Conservation (phyloP, 2,113 vertebrate species). For the Peromyscus polionotus region DNA sequence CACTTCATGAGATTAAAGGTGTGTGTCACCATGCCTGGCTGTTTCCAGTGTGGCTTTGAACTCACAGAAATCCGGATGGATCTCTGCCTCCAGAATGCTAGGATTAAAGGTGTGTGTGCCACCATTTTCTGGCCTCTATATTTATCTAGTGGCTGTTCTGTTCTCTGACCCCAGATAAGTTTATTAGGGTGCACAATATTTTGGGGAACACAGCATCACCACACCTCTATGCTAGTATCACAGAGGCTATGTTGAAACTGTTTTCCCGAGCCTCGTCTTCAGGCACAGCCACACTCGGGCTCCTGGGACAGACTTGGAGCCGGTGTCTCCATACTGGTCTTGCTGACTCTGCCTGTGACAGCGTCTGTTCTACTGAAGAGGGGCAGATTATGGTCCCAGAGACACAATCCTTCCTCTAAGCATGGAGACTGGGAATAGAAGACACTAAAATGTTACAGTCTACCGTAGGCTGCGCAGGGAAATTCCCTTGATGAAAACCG, state of each 20-base stretch:
- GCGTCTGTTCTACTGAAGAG: background rate
- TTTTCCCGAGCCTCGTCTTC: background rate
- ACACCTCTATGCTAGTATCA: background rate
- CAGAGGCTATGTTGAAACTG: background rate
- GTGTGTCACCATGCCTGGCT: no score
- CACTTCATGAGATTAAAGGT: no score
- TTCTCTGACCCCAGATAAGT: no score
- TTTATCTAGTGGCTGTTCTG: no score
- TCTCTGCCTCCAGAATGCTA: no score
- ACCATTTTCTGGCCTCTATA: no score
- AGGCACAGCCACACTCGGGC: background rate
- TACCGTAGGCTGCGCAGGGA: background rate
- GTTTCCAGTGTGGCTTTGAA: no score
- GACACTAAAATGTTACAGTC: background rate
- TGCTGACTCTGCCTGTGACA: background rate
- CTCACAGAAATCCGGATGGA: no score
- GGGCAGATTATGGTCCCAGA: background rate
- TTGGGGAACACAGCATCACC: no score
- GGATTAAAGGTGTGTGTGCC: no score
- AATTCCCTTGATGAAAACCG: background rate
- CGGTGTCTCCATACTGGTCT: background rate
- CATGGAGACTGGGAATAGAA: slow-evolving; percentile 16
- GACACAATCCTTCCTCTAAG: background rate
- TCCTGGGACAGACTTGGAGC: background rate
- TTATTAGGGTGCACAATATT: no score